A percentile compares a stretch with the other conserved stretches of the same genome.
Evolutionary conservation across 2,888 invertebrate genomes (phyloP).

Genomic region (Eupeodes latifasciatus): DNA sequence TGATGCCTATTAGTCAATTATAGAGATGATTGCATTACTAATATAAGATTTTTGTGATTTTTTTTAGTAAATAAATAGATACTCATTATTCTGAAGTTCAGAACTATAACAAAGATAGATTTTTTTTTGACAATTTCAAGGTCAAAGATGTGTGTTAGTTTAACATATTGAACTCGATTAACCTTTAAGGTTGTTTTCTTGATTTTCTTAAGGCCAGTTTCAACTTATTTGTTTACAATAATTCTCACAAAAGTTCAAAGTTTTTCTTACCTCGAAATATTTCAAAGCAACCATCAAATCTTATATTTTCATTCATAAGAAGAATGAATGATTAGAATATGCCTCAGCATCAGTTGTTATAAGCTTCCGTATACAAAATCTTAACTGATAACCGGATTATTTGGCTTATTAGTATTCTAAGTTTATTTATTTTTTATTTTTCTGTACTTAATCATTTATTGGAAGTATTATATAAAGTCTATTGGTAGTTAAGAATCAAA

Average conservation of each 20-base stretch:
- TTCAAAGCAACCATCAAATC: background rate
- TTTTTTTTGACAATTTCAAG: slow-evolving; percentile 30
- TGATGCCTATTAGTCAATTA: background rate
- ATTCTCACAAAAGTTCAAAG: slow-evolving; percentile 38
- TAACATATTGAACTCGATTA: slow-evolving; percentile 10
- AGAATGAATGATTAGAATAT: slow-evolving; percentile 24
- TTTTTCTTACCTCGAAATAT: slow-evolving; percentile 3
- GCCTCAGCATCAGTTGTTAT: slow-evolving; percentile 1
- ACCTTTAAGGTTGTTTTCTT: background rate
- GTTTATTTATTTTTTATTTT: background rate
- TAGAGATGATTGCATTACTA: background rate
- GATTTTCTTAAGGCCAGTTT: slow-evolving; percentile 4
- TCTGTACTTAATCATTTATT: background rate
- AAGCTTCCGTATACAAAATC: slow-evolving; percentile 42
- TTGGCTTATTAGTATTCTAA: slow-evolving; percentile 19
- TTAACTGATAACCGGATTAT: slow-evolving; percentile 51
- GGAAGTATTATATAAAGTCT: background rate
- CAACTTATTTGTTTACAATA: background rate
- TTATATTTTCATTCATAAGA: slow-evolving; percentile 37
- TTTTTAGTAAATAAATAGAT: slow-evolving; percentile 12
- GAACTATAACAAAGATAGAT: slow-evolving; percentile 10
- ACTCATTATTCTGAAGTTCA: background rate
- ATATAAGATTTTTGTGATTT: background rate
- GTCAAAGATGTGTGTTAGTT: background rate
- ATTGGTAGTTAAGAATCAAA: background rate